These are phyloP conservation scores for Eulemur coronatus DNA, from an alignment of 2,797 vertebrate species.

Conservation along the genomic window DNA sequence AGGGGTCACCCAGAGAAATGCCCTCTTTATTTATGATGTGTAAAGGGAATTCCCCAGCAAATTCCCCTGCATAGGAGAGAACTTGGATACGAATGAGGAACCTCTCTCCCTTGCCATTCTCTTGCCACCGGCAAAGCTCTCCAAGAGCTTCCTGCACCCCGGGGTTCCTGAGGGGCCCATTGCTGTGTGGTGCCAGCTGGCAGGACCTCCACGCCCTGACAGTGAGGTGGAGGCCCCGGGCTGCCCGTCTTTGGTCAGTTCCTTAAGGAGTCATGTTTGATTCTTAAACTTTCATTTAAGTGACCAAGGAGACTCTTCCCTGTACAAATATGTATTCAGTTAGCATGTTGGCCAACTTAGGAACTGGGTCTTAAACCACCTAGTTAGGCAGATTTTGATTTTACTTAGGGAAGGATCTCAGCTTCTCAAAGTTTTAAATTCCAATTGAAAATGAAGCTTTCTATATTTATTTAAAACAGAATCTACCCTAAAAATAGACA, in stretches of 20 bases:
- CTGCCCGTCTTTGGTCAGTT: neutral
- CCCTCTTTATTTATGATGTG: neutral
- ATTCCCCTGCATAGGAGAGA: neutral
- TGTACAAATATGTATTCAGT: neutral
- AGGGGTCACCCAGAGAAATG: neutral
- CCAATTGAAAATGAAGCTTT: neutral
- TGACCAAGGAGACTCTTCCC: neutral
- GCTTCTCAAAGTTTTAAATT: neutral
- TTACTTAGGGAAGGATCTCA: neutral
- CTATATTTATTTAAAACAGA: slow-evolving; percentile 19
- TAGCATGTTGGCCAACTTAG: neutral
- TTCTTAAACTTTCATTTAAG: neutral
- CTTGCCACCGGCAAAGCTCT: neutral
- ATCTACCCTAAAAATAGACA: neutral
- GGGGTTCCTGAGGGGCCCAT: neutral
- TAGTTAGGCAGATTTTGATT: neutral
- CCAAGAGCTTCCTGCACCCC: neutral
- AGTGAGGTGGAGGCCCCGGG: neutral
- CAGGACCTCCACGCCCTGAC: neutral
- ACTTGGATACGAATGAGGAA: neutral
- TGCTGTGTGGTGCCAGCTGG: neutral
- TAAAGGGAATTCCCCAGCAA: neutral
- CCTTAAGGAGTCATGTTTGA: neutral
- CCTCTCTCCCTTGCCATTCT: neutral
- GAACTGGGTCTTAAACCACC: neutral